A percentile compares a stretch with the other conserved stretches of the same genome.
phyloP scores from a whole-genome alignment of 2,113 vertebrate species.

The Chamaea fasciata region DNA sequence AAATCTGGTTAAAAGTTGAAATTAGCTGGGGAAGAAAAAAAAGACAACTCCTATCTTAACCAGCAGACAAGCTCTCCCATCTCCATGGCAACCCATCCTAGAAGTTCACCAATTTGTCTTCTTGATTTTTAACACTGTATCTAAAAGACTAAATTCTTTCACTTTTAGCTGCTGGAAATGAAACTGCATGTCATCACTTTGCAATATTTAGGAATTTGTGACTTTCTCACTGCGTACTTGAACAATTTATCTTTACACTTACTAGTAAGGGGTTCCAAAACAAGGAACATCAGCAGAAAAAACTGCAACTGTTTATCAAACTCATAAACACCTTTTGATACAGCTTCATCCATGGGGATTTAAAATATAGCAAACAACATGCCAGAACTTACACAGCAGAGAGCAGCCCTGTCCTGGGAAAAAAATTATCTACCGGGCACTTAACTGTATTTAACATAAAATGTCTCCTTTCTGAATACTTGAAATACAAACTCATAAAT shows the following conservation, averaged over 20 bases:
- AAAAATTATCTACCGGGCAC: background rate
- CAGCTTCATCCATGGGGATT: background rate
- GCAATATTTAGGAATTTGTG: background rate
- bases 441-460: background rate
- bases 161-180: background rate
- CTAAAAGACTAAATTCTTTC: background rate
- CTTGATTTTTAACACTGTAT: background rate
- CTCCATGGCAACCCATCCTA: background rate
- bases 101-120: background rate
- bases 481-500: background rate
- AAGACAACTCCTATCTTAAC: background rate
- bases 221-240: background rate
- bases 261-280: background rate
- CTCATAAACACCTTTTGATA: background rate
- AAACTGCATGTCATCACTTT: background rate
- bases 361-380: background rate
- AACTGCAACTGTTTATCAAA: background rate
- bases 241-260: background rate
- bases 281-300: background rate
- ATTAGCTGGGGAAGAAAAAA: background rate
- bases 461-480: background rate
- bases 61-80: background rate
- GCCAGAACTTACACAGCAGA: background rate
- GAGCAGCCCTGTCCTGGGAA: background rate
- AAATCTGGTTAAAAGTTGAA: background rate